Evolutionary conservation across 1,140 invertebrate genomes (phyloP), one percentile per base, ranked within the genome.

Genomic region (Lepidotrigona ventralis): DNA sequence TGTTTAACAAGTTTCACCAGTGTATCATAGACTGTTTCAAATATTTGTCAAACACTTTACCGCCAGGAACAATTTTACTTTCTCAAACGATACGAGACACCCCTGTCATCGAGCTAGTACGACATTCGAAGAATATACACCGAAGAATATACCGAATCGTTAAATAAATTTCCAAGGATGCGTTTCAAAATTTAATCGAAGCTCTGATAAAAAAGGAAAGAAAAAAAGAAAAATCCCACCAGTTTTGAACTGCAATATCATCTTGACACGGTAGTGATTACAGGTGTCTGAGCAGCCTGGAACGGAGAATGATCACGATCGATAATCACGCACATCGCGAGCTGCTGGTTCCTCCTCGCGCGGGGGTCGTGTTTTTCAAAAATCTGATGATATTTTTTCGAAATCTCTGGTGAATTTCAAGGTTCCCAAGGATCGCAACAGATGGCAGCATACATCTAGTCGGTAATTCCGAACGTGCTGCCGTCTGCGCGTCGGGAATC

Each of bases 401-500:
- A 83, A 83, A 79, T 72, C 17, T 70, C 81, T 83, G 21, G 81
- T 69, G 81, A 79, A 46, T 83, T 79, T 66, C n/a, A 0, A 60
- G 33, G 75, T 79, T 79, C 58, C 2, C 12, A 0, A 0, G 8
- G 23, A 33, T 54, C 33, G 51, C 21, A 68, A 90, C 51, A 94
- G 93, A 93, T 93, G 93, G 92, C 92, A 91, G 85, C 83, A 92
- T 82, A 51, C 69, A 78, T 85, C 56, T 84, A 56, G 93, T 93
- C 93, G 91, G 93, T 94, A 93, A 93, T 92, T 90, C 86, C 88
- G 80, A 85, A 91, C 81, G 92, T 93, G 91, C 92, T 93, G 93
- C 92, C 91, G 85, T 92, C 91, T 92, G 85, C 84, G 70, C 73
- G 81, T 23, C 46, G 63, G 26, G 53, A 14, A 75, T 75, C 71